These are phyloP conservation scores for Polietes domitor DNA, from an alignment of 2,888 invertebrate species.

Conservation along the genomic window DNA sequence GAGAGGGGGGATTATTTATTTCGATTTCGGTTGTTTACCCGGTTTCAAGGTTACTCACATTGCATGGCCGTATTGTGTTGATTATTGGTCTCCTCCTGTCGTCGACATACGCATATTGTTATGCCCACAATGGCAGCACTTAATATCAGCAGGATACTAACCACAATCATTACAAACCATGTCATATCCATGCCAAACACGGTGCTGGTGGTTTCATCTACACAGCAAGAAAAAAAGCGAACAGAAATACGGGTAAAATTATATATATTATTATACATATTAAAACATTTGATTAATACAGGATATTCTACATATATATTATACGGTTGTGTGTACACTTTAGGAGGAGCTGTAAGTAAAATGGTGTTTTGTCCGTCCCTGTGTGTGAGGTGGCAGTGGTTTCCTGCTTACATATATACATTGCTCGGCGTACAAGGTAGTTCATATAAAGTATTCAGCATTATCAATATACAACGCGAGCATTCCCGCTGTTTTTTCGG, in stretches of 20 bases:
- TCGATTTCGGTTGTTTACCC: neutral
- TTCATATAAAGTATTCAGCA: neutral
- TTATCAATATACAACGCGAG: neutral
- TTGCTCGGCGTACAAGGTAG: neutral
- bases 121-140: slow-evolving; percentile 86
- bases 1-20: neutral
- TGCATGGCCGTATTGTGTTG: slow-evolving; percentile 82
- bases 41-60: slow-evolving; percentile 72
- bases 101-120: slow-evolving; percentile 89
- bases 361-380: neutral
- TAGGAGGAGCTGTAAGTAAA: too few relatives aligned
- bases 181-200: slow-evolving; percentile 88
- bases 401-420: too few relatives aligned
- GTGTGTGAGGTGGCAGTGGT: neutral
- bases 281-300: neutral
- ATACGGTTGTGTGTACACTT: too few relatives aligned
- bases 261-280: neutral
- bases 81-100: slow-evolving; percentile 80
- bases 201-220: slow-evolving; percentile 84
- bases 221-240: slow-evolving; percentile 41
- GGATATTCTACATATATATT: neutral
- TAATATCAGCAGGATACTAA: slow-evolving; percentile 86
- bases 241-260: neutral
- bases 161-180: slow-evolving; percentile 88
- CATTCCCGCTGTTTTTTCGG: slow-evolving; percentile 23